Conservation (phyloP, 2,113 vertebrate species). For the Echinops telfairi region DNA sequence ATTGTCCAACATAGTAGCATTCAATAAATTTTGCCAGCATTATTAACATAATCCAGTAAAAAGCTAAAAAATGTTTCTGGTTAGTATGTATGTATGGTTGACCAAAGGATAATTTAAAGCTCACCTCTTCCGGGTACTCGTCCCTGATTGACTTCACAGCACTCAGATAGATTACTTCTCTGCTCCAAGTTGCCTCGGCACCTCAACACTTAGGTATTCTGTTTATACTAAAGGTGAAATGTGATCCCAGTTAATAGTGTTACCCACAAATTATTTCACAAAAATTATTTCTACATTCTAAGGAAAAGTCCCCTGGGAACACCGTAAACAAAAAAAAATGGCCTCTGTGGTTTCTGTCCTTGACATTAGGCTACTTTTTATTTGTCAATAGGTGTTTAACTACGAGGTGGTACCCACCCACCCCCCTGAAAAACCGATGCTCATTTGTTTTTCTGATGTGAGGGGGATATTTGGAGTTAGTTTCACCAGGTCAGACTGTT, state of each 20-base stretch:
- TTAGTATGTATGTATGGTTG: background rate
- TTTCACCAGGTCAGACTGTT: too few relatives aligned
- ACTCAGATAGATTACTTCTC: slow-evolving; percentile 33
- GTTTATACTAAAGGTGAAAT: slow-evolving; percentile 65
- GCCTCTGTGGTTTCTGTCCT: slow-evolving; percentile 45
- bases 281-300: slow-evolving; percentile 46
- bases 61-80: slow-evolving; percentile 55
- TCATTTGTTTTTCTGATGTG: too few relatives aligned
- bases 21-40: slow-evolving; percentile 37
- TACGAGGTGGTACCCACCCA: too few relatives aligned
- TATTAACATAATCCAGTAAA: slow-evolving; percentile 48
- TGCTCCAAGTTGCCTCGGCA: background rate
- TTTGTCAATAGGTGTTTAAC: slow-evolving; percentile 41
- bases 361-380: background rate
- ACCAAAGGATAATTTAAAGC: slow-evolving; percentile 60
- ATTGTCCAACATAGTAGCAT: background rate
- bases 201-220: slow-evolving; percentile 40
- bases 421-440: too few relatives aligned
- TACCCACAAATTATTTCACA: slow-evolving; percentile 56
- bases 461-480: too few relatives aligned
- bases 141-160: slow-evolving; percentile 56
- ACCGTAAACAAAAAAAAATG: slow-evolving; percentile 19
- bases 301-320: slow-evolving; percentile 40
- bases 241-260: slow-evolving; percentile 28
- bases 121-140: slow-evolving; percentile 58